phyloP scores from a whole-genome alignment of 2,888 invertebrate species.

The Acholoe squamosa region DNA sequence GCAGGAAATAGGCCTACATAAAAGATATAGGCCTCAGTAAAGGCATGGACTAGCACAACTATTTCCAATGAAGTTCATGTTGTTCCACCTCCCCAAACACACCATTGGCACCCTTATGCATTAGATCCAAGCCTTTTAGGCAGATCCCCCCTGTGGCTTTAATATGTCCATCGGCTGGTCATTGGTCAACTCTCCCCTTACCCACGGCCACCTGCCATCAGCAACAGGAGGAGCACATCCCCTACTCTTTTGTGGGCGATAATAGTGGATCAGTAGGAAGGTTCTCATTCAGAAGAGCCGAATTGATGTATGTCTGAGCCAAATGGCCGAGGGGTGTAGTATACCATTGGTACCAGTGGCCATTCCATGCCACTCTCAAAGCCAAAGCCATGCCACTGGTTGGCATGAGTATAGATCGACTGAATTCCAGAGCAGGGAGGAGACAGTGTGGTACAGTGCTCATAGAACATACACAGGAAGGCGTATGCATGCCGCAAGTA shows the following conservation, averaged over 20 bases:
- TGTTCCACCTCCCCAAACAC: not conserved
- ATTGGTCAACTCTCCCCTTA: not conserved
- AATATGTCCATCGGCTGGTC: not conserved
- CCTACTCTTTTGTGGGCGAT: constrained; percentile 2
- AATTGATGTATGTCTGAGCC: not conserved
- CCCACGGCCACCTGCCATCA: not conserved
- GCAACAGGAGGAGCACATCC: not conserved
- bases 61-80: too few species aligned
- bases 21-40: too few species aligned
- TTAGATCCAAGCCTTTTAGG: not conserved
- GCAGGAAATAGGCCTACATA: too few species aligned
- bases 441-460: too few species aligned
- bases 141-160: not conserved
- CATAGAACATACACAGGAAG: too few species aligned
- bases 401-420: too few species aligned
- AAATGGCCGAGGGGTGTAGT: not conserved
- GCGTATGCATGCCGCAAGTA: too few species aligned
- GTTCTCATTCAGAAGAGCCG: not conserved
- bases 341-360: not conserved
- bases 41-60: too few species aligned
- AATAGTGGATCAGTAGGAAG: not conserved
- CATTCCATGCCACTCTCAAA: not conserved
- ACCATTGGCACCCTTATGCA: not conserved
- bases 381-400: not conserved
- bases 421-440: too few species aligned